Percentiles rank a stretch among this genome's conserved stretches.
Conservation (phyloP, 2,113 vertebrate species). For the Dipodomys stephensi region DNA sequence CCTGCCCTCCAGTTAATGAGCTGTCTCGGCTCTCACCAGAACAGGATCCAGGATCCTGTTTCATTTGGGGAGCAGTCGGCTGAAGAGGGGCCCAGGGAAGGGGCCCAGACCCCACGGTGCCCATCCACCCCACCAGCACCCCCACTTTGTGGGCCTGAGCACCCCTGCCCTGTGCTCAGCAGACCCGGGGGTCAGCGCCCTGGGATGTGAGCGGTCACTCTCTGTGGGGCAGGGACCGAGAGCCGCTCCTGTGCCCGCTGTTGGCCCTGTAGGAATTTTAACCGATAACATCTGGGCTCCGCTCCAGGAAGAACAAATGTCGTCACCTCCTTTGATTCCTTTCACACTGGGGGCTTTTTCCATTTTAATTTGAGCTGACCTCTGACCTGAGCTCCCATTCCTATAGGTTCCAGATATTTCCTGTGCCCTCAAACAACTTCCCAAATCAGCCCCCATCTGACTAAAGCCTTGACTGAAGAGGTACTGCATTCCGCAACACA, state of each 20-base stretch:
- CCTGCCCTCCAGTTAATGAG: constrained; percentile 46
- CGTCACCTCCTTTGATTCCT: constrained; percentile 77
- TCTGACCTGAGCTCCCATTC: constrained; percentile 70
- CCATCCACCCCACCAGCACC: neutral
- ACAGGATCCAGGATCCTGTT: neutral
- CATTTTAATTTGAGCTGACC: constrained; percentile 77
- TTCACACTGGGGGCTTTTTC: constrained; percentile 68
- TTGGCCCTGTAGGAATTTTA: constrained; percentile 75
- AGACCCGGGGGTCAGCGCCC: neutral
- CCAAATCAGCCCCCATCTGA: neutral
- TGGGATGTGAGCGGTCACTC: neutral
- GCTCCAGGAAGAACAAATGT: constrained; percentile 72
- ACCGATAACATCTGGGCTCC: constrained; percentile 73
- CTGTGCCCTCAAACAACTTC: constrained; percentile 71
- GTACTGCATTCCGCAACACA: neutral
- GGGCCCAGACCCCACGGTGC: neutral
- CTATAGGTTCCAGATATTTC: constrained; percentile 75
- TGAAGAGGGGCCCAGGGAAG: neutral
- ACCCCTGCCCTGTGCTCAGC: neutral
- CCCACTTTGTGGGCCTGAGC: neutral
- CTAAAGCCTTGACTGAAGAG: neutral
- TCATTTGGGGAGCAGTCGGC: neutral
- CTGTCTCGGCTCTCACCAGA: neutral
- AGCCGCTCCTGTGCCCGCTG: neutral
- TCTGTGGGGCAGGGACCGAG: too few species aligned